These are phyloP conservation scores for Acinonyx jubatus DNA, from an alignment of 2,113 vertebrate species.

Conservation along the genomic window DNA sequence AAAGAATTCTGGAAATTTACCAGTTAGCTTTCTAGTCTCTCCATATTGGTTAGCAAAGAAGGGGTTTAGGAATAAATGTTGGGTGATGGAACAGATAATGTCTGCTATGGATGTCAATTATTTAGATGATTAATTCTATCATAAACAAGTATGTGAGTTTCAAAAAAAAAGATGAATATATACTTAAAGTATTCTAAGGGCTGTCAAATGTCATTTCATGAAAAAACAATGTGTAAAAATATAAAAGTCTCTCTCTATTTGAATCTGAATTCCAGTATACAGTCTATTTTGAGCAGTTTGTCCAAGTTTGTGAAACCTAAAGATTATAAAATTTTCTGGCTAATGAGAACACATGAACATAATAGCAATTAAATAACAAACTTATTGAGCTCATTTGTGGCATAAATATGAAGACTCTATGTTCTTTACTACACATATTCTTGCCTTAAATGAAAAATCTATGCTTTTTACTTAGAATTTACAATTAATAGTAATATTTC, in stretches of 20 bases:
- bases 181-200: background rate
- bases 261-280: background rate
- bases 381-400: background rate
- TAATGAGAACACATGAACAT: background rate
- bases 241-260: background rate
- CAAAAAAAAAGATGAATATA: background rate
- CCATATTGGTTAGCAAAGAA: background rate
- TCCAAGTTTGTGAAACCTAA: background rate
- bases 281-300: background rate
- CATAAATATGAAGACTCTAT: background rate
- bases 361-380: background rate
- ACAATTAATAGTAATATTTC: background rate
- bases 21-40: background rate
- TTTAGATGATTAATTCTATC: background rate
- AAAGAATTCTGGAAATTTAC: background rate
- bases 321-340: background rate
- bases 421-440: background rate
- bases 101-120: background rate
- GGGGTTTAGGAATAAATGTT: background rate
- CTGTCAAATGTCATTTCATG: background rate
- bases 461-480: background rate
- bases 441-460: background rate
- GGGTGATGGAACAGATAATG: background rate
- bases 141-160: background rate
- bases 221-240: background rate